These are phyloP conservation scores for Thomomys bottae DNA, from an alignment of 2,113 vertebrate genomes.

Conservation along the genomic window DNA sequence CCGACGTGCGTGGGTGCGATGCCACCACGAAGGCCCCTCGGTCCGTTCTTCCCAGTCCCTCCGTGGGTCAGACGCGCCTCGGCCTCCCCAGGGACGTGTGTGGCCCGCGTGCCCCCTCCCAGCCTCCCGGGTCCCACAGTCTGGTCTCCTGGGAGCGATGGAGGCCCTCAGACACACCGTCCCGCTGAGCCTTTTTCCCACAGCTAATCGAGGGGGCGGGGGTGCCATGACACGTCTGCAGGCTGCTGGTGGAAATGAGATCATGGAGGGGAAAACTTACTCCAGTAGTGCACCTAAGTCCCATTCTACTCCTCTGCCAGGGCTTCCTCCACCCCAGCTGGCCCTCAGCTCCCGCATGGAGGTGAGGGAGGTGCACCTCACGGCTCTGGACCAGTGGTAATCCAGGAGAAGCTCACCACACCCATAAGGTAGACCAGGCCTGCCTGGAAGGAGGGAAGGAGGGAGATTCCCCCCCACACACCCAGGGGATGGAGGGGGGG, in stretches of 20 bases:
- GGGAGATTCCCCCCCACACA: not conserved
- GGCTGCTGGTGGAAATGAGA: slow-evolving; percentile 39
- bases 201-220: not conserved
- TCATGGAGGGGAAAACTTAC: not conserved
- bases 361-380: not conserved
- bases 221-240: slow-evolving; percentile 13
- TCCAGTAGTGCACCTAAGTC: not conserved
- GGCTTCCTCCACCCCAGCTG: slow-evolving; percentile 12
- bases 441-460: not conserved
- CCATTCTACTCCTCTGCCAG: not conserved
- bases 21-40: too few relatives aligned
- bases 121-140: too few relatives aligned
- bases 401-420: not conserved
- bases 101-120: too few relatives aligned
- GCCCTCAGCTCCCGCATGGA: slow-evolving; percentile 16
- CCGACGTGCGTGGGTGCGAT: too few relatives aligned
- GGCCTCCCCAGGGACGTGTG: not conserved
- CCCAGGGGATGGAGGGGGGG: too few relatives aligned
- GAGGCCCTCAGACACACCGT: slow-evolving; percentile 21
- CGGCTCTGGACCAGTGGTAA: not conserved
- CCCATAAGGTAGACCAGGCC: too few relatives aligned
- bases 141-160: not conserved
- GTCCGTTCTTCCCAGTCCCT: not conserved
- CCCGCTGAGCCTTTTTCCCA: not conserved
- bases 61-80: not conserved